phyloP scores from a whole-genome alignment of 1,140 invertebrate species.

The Aphelenchoides besseyi region DNA sequence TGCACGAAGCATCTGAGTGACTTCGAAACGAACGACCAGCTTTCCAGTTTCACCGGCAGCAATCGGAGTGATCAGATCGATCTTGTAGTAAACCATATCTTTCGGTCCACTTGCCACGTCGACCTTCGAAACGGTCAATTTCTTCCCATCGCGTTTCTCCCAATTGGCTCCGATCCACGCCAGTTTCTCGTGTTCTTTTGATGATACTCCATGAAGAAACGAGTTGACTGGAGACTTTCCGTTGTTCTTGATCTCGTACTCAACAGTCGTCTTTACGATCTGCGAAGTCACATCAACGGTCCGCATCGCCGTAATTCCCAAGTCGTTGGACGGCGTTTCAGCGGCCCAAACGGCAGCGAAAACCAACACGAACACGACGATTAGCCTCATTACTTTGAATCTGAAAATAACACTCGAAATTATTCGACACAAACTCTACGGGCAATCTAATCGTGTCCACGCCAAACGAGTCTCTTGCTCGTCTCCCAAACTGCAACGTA shows the following conservation, averaged over 20 bases:
- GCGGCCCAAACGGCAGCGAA: neutral
- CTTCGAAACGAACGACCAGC: constrained; percentile 40
- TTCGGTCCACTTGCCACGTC: constrained; percentile 30
- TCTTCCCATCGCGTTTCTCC: constrained; percentile 31
- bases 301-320: constrained; percentile 41
- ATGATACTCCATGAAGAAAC: constrained; percentile 42
- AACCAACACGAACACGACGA: neutral
- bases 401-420: constrained; percentile 6
- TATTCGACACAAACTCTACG: neutral
- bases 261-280: constrained; percentile 41
- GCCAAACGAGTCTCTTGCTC: neutral
- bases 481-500: neutral
- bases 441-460: neutral
- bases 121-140: constrained; percentile 27
- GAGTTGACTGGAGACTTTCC: constrained; percentile 41
- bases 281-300: constrained; percentile 54
- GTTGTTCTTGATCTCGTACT: constrained; percentile 45
- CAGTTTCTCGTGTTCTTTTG: constrained; percentile 38
- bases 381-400: neutral
- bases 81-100: constrained; percentile 43
- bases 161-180: constrained; percentile 46
- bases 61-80: constrained; percentile 47
- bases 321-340: constrained; percentile 9
- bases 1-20: constrained; percentile 46
- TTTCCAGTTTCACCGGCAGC: constrained; percentile 37